phyloP scores from a whole-genome alignment of 1,140 invertebrate species.

The Aplysia californica region DNA sequence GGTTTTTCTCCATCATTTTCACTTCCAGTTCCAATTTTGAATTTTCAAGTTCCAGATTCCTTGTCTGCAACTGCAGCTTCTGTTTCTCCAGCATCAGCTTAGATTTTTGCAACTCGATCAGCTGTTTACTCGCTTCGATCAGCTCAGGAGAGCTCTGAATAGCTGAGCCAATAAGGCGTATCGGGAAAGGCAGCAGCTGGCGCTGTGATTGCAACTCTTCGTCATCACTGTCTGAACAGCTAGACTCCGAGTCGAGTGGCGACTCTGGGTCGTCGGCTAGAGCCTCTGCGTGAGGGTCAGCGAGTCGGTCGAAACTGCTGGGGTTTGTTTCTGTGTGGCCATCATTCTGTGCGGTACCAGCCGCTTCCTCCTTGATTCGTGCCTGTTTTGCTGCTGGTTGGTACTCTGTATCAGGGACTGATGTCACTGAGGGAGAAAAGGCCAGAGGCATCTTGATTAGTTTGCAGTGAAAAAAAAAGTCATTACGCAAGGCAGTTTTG shows the following conservation, averaged over 20 bases:
- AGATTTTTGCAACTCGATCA: conserved; percentile 9
- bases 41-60: conserved; percentile 7
- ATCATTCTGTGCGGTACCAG: neutral
- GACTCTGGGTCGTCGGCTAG: neutral
- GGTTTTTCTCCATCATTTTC: neutral
- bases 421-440: no score
- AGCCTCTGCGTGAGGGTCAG: neutral
- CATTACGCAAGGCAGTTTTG: no score
- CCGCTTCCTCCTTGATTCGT: neutral
- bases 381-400: conserved; percentile 5
- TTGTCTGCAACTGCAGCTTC: conserved; percentile 16
- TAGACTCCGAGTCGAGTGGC: conserved; percentile 17
- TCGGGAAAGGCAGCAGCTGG: conserved; percentile 17
- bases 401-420: neutral
- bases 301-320: neutral
- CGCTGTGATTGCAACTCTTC: conserved; percentile 5
- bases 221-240: conserved; percentile 20
- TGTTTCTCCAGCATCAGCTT: conserved; percentile 1
- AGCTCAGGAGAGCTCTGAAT: conserved; percentile 10
- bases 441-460: no score
- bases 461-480: no score
- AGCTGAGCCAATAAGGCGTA: conserved; percentile 24
- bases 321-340: neutral
- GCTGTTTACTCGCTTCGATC: conserved; percentile 1
- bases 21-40: conserved; percentile 27